Evolutionary conservation across 2,888 invertebrate genomes (phyloP), one percentile per base, ranked within the genome.

Genomic region (Hirtodrosophila trivittata): DNA sequence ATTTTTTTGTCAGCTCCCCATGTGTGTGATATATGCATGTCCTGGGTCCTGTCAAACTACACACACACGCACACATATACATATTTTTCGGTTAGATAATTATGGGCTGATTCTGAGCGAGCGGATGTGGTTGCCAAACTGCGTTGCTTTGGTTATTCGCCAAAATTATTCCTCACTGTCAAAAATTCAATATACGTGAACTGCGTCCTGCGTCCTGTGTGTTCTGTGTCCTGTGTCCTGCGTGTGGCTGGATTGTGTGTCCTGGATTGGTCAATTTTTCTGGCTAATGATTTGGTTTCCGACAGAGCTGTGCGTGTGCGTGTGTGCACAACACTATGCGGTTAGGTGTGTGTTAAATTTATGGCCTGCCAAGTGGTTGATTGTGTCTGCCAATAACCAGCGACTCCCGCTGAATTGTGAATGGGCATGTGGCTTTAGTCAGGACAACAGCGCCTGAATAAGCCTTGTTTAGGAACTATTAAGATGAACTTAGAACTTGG

Each of bases 361-460:
- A 84, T 78, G 85, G 78, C 75, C 75, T 77, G 78, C 70, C 78
- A 81, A 81, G 82, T 81, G 82, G 84, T 84, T 84, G 81, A 78
- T 78, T 78, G 78, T 74, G 77, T 74, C 74, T 74, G 84, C 65
- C 74, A 64, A 51, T 56, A 66, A 45, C 58, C 74, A 59, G 58
- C 62, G 66, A 77, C 66, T 67, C 55, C 33, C 55, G 66, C 39
- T 67, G 58, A 78, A 80, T 74, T 84, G 68, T 64, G 77, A 65
- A 80, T 65, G 56, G 10, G 26, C 38, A 3, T 25, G 37, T 32
- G 12, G 9, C 9, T 28, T 21, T 21, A 5, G 18, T 21, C 18
- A 21, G n/a, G n/a, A n/a, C n/a, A 25, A 25, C 6, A 6, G 25
- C 28, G 28, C 28, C n/a, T 49, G 10, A 21, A 21, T 21, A 21